Conservation (phyloP, 2,113 vertebrate genomes). For the Oncorhynchus nerka region DNA sequence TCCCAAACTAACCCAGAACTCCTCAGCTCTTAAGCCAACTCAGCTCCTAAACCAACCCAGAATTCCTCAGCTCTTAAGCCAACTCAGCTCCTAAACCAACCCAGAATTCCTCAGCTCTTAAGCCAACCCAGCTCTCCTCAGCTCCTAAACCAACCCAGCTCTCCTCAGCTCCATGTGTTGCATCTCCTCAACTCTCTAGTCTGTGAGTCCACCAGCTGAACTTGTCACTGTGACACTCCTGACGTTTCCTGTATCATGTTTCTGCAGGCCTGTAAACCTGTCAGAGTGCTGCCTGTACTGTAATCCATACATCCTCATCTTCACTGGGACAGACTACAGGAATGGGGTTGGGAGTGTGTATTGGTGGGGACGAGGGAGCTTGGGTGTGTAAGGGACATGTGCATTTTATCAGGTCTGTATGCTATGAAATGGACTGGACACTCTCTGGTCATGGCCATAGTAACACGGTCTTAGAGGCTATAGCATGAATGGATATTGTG, state of each 20-base stretch:
- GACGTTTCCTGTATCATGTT: conserved; percentile 44
- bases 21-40: no score
- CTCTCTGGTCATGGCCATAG: no score
- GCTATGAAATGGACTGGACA: no score
- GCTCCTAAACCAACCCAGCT: neutral
- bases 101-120: no score
- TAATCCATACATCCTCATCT: conserved; percentile 51
- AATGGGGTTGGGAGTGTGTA: neutral
- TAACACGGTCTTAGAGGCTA: no score
- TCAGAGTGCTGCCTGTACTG: conserved; percentile 27
- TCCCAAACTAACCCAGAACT: no score
- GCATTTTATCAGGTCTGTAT: no score
- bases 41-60: no score
- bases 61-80: no score
- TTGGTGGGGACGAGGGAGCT: neutral
- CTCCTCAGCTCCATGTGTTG: neutral
- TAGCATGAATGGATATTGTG: no score
- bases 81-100: no score
- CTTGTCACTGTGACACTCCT: conserved; percentile 24
- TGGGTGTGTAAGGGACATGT: neutral
- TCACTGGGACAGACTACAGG: neutral
- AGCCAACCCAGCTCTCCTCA: neutral
- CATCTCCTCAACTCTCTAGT: neutral
- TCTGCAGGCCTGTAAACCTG: conserved; percentile 47
- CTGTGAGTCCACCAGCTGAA: conserved; percentile 30